Evolutionary conservation across 2,888 invertebrate genomes (phyloP).

Genomic region (Chorisops tibialis): DNA sequence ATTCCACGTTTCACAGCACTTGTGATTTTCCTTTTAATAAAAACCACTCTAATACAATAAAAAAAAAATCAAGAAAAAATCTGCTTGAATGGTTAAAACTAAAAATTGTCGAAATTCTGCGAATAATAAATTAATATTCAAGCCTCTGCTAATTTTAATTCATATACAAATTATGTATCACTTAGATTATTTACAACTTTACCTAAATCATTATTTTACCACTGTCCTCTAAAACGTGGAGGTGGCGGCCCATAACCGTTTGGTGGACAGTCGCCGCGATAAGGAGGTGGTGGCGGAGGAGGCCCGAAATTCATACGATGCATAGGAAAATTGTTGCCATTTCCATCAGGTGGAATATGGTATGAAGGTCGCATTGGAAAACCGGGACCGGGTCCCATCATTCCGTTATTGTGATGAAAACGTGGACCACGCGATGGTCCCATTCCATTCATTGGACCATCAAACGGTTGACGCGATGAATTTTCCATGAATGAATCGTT

Average conservation of each 20-base stretch:
- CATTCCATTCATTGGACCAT: conserved; percentile 6
- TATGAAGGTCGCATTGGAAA: conserved; percentile 18
- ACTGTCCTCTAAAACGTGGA: conserved; percentile 31
- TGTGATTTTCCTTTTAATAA: too few relatives aligned
- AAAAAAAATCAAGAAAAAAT: too few relatives aligned
- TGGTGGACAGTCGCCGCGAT: conserved; percentile 25
- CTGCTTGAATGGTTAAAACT: too few relatives aligned
- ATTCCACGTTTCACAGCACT: too few relatives aligned
- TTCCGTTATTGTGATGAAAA: conserved; percentile 26
- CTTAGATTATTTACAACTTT: too few relatives aligned
- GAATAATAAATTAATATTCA: too few relatives aligned
- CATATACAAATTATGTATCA: too few relatives aligned
- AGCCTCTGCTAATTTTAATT: too few relatives aligned
- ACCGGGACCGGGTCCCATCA: conserved; percentile 24
- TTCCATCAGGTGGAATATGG: conserved; percentile 17
- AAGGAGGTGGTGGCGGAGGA: conserved; percentile 29
- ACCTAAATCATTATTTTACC: conserved; percentile 12
- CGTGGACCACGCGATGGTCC: conserved; percentile 12
- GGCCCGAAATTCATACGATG: conserved; percentile 32
- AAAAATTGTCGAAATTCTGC: too few relatives aligned
- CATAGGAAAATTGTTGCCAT: conserved; percentile 26
- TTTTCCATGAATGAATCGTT: conserved; percentile 23
- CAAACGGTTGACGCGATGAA: conserved; percentile 18
- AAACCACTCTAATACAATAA: too few relatives aligned
- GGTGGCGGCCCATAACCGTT: conserved; percentile 24